Base-by-base conservation (phyloP, 2,113 vertebrate genomes). In the Leucopsar rothschildi region DNA sequence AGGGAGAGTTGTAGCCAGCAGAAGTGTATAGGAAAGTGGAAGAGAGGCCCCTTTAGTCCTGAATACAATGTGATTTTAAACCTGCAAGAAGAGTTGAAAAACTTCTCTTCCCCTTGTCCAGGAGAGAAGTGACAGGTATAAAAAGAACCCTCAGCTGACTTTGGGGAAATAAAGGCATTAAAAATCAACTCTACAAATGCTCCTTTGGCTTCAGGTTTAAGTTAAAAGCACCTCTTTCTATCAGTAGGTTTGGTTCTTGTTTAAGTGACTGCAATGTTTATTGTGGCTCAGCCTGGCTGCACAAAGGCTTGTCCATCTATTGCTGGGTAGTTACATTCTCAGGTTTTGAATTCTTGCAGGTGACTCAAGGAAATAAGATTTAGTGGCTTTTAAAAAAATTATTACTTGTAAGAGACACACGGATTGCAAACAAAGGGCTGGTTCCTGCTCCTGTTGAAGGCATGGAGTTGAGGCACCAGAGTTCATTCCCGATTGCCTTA, bases 281-380 rank as follows among this genome's bases (percentile, higher is more conserved):
- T 33, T 23, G 35, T 39, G 60, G 53, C 57, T 93, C 73, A 90
- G 84, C 50, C 53, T 72, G 1, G 0, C 53, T 82, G 55, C 59
- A 42, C 53, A 66, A 63, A 80, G 82, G n/a, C 44, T 65, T 69
- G 39, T 66, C 57, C 61, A 40, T 49, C 80, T 75, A 3, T 47
- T 53, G 45, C 57, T 73, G 52, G 19, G 24, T 40, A 47, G 16
- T 65, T 55, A 39, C 76, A 31, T 44, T 82, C 23, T 77, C 33
- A 70, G n/a, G 22, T 45, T 79, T 79, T 91, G 63, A 80, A 91
- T 80, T 82, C 91, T 82, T 90, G 37, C 50, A 56, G 57, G 64
- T n/a, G 33, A 79, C 24, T 91, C 37, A 79, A 72, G 50, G 50
- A 95, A 95, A 88, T 79, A 92, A 92, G 59, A 82, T 89, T 63